Conservation (phyloP, 2,113 vertebrate species). For the Campylomormyrus tamandua region DNA sequence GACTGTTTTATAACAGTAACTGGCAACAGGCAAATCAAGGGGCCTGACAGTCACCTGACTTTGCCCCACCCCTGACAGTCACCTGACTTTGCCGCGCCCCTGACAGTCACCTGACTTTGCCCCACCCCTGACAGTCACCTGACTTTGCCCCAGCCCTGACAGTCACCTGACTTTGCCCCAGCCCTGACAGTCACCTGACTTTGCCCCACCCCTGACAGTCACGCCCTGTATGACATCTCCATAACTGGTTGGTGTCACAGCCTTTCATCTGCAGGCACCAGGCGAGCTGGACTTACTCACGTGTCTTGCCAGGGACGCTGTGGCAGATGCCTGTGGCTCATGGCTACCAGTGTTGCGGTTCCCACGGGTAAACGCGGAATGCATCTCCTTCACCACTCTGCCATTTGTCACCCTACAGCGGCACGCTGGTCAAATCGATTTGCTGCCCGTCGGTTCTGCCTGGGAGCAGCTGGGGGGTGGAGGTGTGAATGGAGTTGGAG, state of each 20-base stretch:
- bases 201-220: too few species aligned
- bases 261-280: neutral
- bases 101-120: neutral
- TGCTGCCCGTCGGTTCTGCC: neutral
- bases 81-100: neutral
- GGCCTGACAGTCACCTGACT: neutral
- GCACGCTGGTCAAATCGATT: neutral
- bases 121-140: neutral
- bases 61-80: neutral
- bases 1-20: neutral
- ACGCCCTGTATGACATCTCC: neutral
- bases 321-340: neutral
- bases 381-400: neutral
- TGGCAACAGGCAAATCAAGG: neutral
- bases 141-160: too few species aligned
- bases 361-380: neutral
- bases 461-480: neutral
- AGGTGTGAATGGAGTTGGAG: neutral
- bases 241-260: neutral
- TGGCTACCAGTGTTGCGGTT: neutral
- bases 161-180: neutral
- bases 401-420: neutral
- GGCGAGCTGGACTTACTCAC: neutral
- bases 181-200: neutral
- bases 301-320: neutral